Evolutionary conservation across 1,140 invertebrate species (phyloP).

Genomic region (Pseudomyrmex sp.): DNA sequence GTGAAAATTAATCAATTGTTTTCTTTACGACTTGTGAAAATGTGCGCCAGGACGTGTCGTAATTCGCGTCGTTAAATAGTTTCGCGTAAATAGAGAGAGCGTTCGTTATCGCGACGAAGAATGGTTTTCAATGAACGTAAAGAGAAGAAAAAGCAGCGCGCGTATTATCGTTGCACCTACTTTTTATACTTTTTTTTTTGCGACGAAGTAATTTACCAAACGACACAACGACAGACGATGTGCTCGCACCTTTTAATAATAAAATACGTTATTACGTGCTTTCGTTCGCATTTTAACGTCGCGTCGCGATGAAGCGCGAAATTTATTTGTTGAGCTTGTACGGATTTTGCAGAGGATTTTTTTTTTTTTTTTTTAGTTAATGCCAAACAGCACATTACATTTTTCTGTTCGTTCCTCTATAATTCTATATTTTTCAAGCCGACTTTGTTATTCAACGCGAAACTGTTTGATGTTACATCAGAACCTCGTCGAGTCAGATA

Average conservation of each 20-base stretch:
- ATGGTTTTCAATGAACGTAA: background rate
- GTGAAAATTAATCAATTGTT: background rate
- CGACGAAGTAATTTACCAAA: background rate
- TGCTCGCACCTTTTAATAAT: slow-evolving; percentile 10
- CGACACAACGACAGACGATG: background rate
- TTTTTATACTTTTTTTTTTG: slow-evolving; percentile 4
- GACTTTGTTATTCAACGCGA: slow-evolving; percentile 20
- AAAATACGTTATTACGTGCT: slow-evolving; percentile 28
- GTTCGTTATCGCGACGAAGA: background rate
- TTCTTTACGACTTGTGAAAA: background rate
- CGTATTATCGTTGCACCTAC: background rate
- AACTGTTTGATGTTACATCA: slow-evolving; percentile 12
- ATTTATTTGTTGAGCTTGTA: slow-evolving; percentile 30
- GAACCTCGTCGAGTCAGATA: slow-evolving; percentile 23
- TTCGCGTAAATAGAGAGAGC: background rate
- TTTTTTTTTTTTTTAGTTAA: slow-evolving; percentile 30
- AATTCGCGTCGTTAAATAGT: background rate
- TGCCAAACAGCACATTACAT: slow-evolving; percentile 13
- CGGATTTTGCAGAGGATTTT: background rate
- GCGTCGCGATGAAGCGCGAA: background rate
- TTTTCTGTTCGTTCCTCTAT: too few species aligned
- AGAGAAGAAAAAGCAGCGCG: background rate
- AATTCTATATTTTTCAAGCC: slow-evolving; percentile 25
- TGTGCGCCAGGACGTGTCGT: background rate
- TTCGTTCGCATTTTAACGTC: slow-evolving; percentile 5